Conservation (phyloP, 2,888 invertebrate genomes). For the Calliphora vomitoria region DNA sequence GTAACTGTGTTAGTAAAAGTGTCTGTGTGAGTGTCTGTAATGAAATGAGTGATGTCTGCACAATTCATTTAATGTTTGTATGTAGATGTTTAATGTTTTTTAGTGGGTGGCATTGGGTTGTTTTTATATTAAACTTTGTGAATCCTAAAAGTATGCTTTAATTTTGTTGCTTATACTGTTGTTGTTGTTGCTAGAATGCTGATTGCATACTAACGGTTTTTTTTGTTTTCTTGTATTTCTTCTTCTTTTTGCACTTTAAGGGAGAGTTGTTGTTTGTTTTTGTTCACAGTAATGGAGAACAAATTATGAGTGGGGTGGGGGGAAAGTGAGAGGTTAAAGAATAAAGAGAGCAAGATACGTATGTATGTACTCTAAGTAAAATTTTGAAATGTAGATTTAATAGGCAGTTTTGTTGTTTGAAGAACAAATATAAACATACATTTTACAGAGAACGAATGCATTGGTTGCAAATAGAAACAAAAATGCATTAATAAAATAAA, state of each 20-base stretch:
- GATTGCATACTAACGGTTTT: conserved; percentile 49
- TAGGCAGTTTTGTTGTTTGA: conserved; percentile 48
- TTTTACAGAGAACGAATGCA: conserved; percentile 45
- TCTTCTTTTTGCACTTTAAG: conserved; percentile 32
- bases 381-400: conserved; percentile 25
- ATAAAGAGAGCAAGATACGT: conserved; percentile 31
- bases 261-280: conserved; percentile 52
- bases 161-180: conserved; percentile 25
- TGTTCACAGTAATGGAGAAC: conserved; percentile 59
- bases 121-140: background rate
- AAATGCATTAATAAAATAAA: background rate
- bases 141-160: conserved; percentile 65
- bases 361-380: conserved; percentile 34
- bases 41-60: conserved; percentile 66
- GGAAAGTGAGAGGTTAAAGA: background rate
- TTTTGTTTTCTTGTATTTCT: background rate
- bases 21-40: conserved; percentile 13
- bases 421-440: conserved; percentile 6
- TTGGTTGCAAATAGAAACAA: background rate
- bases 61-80: conserved; percentile 65
- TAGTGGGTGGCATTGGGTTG: conserved; percentile 48
- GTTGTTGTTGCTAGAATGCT: conserved; percentile 15
- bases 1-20: background rate
- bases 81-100: conserved; percentile 11
- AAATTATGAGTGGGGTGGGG: conserved; percentile 22